Conservation (phyloP, 1,140 invertebrate genomes). For the Drosophila leontia region DNA sequence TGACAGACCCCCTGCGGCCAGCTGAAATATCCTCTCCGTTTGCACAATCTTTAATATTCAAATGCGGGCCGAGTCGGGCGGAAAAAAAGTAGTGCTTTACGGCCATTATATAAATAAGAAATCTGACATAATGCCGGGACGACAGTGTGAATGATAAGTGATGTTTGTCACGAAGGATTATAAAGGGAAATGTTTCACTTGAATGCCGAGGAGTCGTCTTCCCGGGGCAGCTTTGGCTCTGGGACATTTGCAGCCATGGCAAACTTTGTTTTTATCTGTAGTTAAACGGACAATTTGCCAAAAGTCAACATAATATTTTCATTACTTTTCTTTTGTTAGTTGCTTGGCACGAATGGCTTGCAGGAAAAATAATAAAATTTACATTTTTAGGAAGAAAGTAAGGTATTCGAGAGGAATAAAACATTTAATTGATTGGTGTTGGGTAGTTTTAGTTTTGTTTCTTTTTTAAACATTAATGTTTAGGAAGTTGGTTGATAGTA, state of each 20-base stretch:
- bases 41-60: slow-evolving; percentile 78
- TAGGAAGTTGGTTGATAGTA: not conserved
- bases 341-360: slow-evolving; percentile 10
- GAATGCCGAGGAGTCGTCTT: slow-evolving; percentile 25
- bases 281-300: slow-evolving; percentile 34
- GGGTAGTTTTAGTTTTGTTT: not conserved
- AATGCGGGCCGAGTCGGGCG: slow-evolving; percentile 48
- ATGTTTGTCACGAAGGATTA: slow-evolving; percentile 53
- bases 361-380: not conserved
- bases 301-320: slow-evolving; percentile 12
- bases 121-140: slow-evolving; percentile 53
- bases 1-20: slow-evolving; percentile 42
- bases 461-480: not conserved
- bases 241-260: slow-evolving; percentile 30
- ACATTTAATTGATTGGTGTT: slow-evolving; percentile 2
- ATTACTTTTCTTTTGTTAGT: not conserved
- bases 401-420: not conserved
- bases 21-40: slow-evolving; percentile 32
- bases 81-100: slow-evolving; percentile 46
- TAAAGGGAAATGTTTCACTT: slow-evolving; percentile 43
- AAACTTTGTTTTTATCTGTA: slow-evolving; percentile 39
- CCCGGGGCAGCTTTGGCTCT: slow-evolving; percentile 1
- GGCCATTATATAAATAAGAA: slow-evolving; percentile 57
- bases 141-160: slow-evolving; percentile 56
- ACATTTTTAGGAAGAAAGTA: not conserved